Evolutionary conservation across 2,888 invertebrate genomes (phyloP), one percentile per base, ranked within the genome.

Genomic region (Galeruca laticollis): DNA sequence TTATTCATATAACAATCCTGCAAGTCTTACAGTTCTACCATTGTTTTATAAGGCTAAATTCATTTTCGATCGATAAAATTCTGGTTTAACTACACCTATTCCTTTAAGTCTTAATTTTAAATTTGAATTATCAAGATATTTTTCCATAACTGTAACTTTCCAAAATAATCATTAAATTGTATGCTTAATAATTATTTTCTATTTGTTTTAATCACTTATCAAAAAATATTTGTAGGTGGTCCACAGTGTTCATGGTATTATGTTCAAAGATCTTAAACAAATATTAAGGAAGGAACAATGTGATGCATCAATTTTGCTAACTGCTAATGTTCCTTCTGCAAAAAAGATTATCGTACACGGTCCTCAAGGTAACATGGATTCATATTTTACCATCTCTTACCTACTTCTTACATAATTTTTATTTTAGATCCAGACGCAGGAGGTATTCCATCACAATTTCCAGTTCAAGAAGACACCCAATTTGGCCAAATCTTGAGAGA

Each of bases 191-290:
- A n/a, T n/a, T n/a, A n/a, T n/a, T n/a, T n/a, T n/a, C n/a, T n/a
- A n/a, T n/a, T n/a, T n/a, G n/a, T n/a, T n/a, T n/a, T n/a, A n/a
- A n/a, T n/a, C n/a, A n/a, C n/a, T n/a, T n/a, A n/a, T n/a, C n/a
- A n/a, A 31, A 59, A 43, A 15, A 33, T 31, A 10, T 62, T 86
- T 86, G 11, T 80, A 95, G 94, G 93, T 99, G 26, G 98, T 98
- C 0, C 99, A 99, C 78, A 97, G 97, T 83, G 98, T 99, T 0
- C 97, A 99, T 82, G 99, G 99, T 18, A 97, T 99, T 70, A 98
- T 98, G 93, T 99, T 99, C 83, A 99, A 99, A 87, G 99, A 99
- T 86, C 87, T 99, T 21, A 99, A 99, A 82, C 99, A 99, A 87
- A 99, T 99, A 75, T 87, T 99, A 73, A 90, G 99, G 64, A 99